Evolutionary conservation across 2,888 invertebrate species (phyloP), one percentile per base, ranked within the genome.

Genomic region (Ecliptopera silaceata): DNA sequence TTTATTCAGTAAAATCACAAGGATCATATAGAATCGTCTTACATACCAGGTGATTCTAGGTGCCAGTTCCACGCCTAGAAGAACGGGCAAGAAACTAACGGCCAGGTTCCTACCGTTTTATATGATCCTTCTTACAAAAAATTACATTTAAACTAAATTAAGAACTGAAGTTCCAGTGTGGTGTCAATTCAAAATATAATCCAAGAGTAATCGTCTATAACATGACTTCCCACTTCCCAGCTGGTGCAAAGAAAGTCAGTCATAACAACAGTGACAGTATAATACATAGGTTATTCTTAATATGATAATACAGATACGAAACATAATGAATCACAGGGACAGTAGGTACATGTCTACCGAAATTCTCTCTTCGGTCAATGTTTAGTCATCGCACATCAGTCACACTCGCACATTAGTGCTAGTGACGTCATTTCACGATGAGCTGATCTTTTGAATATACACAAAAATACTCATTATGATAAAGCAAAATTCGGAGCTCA

Each of bases 401-500:
- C 22, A 38, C 18, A 26, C 26, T 15, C 17, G n/a, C n/a, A n/a
- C n/a, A n/a, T n/a, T 8, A 4, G 11, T 18, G 17, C n/a, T 26
- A 17, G 46, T 57, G 51, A 51, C 46, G 51, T 51, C 13, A 50
- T 29, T 12, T 26, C 18, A 26, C 20, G 18, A 56, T 32, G 31
- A 36, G 43, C 17, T 8, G 44, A 22, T 49, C 44, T 39, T 39
- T 39, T 43, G 32, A 44, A 38, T 22, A 38, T 17, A 22, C 29
- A 55, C 49, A 54, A 55, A 55, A 55, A 26, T 22, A 12, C 17
- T 43, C 44, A 50, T 48, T 48, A 39, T n/a, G 45, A 32, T 31
- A 15, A 29, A 43, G 15, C 13, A 32, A 32, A 32, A 32, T 12
- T 32, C n/a, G 12, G 32, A 32, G 12, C 12, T 32, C 12, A 4